Evolutionary conservation across 2,797 vertebrate genomes (phyloP).

Genomic region (Phoxinus dragarum): DNA sequence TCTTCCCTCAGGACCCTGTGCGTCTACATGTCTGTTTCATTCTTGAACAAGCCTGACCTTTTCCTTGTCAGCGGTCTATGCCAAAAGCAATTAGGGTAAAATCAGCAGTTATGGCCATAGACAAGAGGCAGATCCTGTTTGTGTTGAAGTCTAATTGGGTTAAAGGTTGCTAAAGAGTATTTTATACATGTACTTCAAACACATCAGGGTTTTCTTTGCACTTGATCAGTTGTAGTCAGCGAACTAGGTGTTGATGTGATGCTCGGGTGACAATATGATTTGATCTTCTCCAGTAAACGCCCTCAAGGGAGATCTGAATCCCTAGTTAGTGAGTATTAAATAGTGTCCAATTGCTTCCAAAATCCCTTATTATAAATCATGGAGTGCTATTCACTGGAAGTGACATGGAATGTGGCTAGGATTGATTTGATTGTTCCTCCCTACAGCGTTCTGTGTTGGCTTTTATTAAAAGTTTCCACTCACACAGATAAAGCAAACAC

Average conservation of each 20-base stretch:
- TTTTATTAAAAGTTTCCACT: constrained; percentile 33
- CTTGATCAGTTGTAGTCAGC: not conserved
- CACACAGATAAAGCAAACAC: not conserved
- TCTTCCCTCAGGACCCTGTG: constrained; percentile 25
- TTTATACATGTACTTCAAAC: not conserved
- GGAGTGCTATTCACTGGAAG: not conserved
- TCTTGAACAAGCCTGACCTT: constrained; percentile 35
- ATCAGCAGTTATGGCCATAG: not conserved
- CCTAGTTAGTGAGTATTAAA: constrained; percentile 8
- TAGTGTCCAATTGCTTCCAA: constrained; percentile 12
- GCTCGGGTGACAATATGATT: constrained; percentile 1
- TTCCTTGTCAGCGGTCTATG: constrained; percentile 17
- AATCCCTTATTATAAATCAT: constrained; percentile 15
- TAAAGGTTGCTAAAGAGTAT: constrained; percentile 19
- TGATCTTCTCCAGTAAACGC: constrained; percentile 8
- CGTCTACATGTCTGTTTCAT: constrained; percentile 19
- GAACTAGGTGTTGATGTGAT: not conserved
- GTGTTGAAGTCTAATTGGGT: not conserved
- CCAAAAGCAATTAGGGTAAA: constrained; percentile 28
- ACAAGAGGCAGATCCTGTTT: not conserved
- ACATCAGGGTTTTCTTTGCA: constrained; percentile 7
- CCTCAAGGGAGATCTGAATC: constrained; percentile 17
- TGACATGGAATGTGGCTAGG: constrained; percentile 25
- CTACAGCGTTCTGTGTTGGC: not conserved
- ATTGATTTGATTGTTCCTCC: constrained; percentile 26